phyloP scores from a whole-genome alignment of 2,113 vertebrate genomes.

The Callaeas wilsoni region DNA sequence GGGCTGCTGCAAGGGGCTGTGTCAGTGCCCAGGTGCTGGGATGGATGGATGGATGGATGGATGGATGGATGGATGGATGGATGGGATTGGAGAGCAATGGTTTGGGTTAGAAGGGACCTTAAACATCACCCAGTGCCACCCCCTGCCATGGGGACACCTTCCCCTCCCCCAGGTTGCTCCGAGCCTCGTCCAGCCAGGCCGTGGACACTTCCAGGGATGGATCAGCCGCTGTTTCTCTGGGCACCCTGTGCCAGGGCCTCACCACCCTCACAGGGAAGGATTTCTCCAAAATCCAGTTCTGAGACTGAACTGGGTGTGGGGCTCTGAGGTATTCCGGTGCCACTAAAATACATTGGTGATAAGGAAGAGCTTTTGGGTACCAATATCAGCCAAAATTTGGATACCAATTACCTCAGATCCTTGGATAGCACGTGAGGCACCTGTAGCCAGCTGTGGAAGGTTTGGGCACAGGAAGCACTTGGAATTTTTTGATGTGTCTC shows the following conservation, averaged over 20 bases:
- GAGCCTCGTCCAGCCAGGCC: not conserved
- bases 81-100: not conserved
- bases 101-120: not conserved
- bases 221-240: not conserved
- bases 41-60: not conserved
- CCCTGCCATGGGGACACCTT: not conserved
- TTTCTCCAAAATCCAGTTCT: not conserved
- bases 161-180: not conserved
- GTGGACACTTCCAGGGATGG: not conserved
- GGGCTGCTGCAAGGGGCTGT: not conserved
- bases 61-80: not conserved
- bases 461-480: not conserved
- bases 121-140: not conserved
- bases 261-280: not conserved
- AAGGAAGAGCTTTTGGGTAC: not conserved
- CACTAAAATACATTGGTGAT: not conserved
- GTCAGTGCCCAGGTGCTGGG: not conserved
- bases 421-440: not conserved
- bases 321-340: not conserved
- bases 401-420: not conserved
- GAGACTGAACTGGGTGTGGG: not conserved
- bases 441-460: not conserved
- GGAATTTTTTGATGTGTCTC: not conserved
- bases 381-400: not conserved
- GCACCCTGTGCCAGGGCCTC: not conserved